Base-by-base conservation (phyloP, 2,797 vertebrate genomes). In the Alcedo quadribrachys region DNA sequence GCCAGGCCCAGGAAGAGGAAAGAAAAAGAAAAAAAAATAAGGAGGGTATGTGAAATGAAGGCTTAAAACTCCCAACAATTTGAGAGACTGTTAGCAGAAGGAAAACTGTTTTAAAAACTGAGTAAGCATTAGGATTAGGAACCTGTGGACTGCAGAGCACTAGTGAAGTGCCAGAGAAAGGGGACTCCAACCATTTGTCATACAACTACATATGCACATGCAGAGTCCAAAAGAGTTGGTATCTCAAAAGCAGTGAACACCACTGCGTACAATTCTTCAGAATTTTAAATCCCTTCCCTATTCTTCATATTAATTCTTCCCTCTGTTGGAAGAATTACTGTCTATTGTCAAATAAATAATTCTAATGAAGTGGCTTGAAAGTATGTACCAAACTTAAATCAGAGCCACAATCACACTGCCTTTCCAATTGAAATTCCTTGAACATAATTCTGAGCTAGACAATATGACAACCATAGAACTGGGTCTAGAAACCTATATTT, bases 1-100 rank as follows among this genome's bases (percentile, higher is more conserved):
- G 85, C 96, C 96, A 96, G 81, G 94, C 87, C 96, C 96, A 96
- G 81, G 92, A 95, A 96, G 71, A 87, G 86, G 58, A 94, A 50
- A 46, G 73, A 37, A 62, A 57, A 42, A 18, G 86, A 57, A 78
- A 55, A 68, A 58, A 25, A 93, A 93, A 90, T 21, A 28, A 51
- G 27, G 25, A 51, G 16, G 50, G 30, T 50, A 65, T 95, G 54
- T 91, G 78, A 97, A 96, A 95, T 84, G 71, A 87, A 94, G 57
- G 65, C 82, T 93, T 70, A 89, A 73, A 85, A 85, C 74, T 85
- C 71, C n/a, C 37, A 93, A 53, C 22, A 82, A 58, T 32, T 17
- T 71, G 48, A 85, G 30, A 61, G 45, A 58, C 19, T 42, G 32
- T 71, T 30, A 58, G 30, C 17, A 68, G 69, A 67, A 89, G 62